Evolutionary conservation across 2,113 vertebrate genomes (phyloP), one percentile per base, ranked within the genome.

Genomic region (Mus spicilegus): DNA sequence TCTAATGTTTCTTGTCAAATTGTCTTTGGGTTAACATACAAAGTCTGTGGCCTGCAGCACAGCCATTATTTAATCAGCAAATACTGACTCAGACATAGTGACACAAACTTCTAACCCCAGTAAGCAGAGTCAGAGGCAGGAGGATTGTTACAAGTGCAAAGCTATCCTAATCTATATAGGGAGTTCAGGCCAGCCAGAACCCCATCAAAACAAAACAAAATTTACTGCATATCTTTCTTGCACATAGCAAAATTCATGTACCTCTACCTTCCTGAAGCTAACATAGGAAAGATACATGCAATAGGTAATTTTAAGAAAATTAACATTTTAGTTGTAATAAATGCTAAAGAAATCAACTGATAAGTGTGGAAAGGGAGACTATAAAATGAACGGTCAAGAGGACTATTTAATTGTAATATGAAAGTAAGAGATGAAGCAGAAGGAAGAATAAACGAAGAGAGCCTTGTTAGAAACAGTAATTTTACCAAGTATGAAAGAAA

Each of bases 11-110:
- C 28, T 49, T 84, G 26, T 72, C 76, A 56, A 56, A 65, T 78
- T 93, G 39, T 70, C n/a, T 7, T 89, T 93, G 72, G 28, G 61
- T 78, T 86, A 81, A 92, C 69, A 87, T 61, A 65, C 30, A 69
- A 24, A 69, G 16, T 87, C 28, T 11, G 2, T 84, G 26, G 70
- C 12, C n/a, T 82, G 16, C 8, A 81, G 9, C 26, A 49, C 3
- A 87, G 36, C 46, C 63, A 85, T 93, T 90, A 65, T 87, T 91
- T 91, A 75, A 87, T 56, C 28, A 81, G 17, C 84, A 65, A 65
- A 30, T 65, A 85, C 24, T 69, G 65, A 69, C 65, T 6, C 65
- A 69, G 63, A 10, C 46, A 51, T 87, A 51, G 65, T 51, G 46
- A 46, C 84, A 69, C 36, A 82, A 46, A 86, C 26, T 61, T 46